Base-by-base conservation (phyloP, 2,113 vertebrate genomes). In the Cervus canadensis region DNA sequence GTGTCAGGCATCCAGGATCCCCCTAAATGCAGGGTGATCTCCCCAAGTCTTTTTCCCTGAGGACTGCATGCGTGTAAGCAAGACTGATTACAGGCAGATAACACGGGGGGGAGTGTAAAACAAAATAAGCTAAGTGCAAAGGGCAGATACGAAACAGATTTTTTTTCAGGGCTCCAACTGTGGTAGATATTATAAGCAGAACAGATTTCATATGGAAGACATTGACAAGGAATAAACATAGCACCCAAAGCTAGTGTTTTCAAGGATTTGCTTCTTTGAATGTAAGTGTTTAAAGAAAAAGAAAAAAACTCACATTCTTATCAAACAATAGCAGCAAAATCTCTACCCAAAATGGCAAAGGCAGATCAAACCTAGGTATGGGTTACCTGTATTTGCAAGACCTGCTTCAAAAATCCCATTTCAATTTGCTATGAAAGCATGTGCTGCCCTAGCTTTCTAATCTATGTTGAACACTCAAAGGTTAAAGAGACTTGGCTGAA, bases 141-240 rank as follows among this genome's bases (percentile, higher is more conserved):
- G 98, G 96, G 97, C 97, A 98, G 96, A 98, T 98, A 96, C 15
- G 74, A 98, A 98, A 98, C 98, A 98, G 98, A 98, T 98, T 98
- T 98, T 95, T 74, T 95, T 97, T 84, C 96, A 62, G 95, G 94
- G 52, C 97, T 98, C 97, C 97, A 98, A 98, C 94, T 97, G 95
- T 95, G 97, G 91, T 87, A 93, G 97, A 96, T 97, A 95, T 96
- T 97, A 96, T 95, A 93, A 98, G 97, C 96, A 96, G 92, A 97
- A 98, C 97, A 98, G 97, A 98, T 98, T 97, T 98, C 98, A 98
- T 98, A 98, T 97, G 98, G 98, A 97, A 98, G 97, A 96, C 98
- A 98, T 87, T 95, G 97, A 97, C 96, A 82, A 92, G 97, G 93
- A 98, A 97, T 97, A 98, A 98, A 98, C 98, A 98, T 11, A 97